These are phyloP conservation scores for Zaprionus kolodkinae DNA, from an alignment of 1,140 invertebrate species.

Conservation along the genomic window DNA sequence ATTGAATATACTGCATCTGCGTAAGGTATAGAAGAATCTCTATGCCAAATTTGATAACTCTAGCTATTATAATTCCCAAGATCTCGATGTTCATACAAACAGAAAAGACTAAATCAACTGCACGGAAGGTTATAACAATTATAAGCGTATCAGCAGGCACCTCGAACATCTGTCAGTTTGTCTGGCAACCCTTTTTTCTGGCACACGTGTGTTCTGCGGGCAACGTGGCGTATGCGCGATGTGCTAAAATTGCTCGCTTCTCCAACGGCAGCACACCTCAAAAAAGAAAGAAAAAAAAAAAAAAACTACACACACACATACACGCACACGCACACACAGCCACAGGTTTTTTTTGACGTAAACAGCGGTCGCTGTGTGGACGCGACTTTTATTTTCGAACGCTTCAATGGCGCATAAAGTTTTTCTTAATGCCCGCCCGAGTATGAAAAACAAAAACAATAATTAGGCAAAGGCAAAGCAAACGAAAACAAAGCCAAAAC, in stretches of 20 bases:
- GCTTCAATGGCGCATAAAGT: slow-evolving; percentile 82
- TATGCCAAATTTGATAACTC: no score
- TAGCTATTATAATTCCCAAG: no score
- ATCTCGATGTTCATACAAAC: no score
- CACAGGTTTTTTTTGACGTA: slow-evolving; percentile 62
- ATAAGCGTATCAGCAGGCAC: no score
- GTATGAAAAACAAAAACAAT: slow-evolving; percentile 79
- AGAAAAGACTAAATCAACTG: no score
- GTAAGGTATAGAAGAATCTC: no score
- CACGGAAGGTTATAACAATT: no score
- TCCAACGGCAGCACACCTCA: slow-evolving; percentile 37
- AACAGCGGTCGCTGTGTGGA: slow-evolving; percentile 50
- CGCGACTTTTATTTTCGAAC: slow-evolving; percentile 81
- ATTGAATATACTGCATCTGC: no score
- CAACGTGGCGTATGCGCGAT: slow-evolving; percentile 71
- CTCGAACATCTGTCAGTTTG: neutral
- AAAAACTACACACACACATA: slow-evolving; percentile 48
- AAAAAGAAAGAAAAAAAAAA: no score
- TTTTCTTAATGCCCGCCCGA: slow-evolving; percentile 80
- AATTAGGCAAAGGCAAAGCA: slow-evolving; percentile 61
- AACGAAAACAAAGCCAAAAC: slow-evolving; percentile 30
- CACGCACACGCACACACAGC: slow-evolving; percentile 31
- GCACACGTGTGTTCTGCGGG: neutral
- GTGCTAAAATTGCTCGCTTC: slow-evolving; percentile 64
- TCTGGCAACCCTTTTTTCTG: slow-evolving; percentile 55